These are phyloP conservation scores for Tauraco erythrolophus DNA, from an alignment of 2,113 vertebrate species.

Conservation along the genomic window DNA sequence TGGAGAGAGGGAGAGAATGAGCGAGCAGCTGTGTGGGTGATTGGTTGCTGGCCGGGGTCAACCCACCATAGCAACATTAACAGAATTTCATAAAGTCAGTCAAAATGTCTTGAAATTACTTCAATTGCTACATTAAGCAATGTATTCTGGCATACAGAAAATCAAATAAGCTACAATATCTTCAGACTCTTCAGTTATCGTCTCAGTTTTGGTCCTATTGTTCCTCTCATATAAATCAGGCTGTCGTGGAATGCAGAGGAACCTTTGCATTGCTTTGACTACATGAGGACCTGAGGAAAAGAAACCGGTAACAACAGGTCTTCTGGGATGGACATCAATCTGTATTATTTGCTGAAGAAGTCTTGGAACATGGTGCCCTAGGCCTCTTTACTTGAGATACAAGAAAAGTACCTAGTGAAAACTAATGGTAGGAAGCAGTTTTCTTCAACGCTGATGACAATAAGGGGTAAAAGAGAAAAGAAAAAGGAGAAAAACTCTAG, in stretches of 20 bases:
- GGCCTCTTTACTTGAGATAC: neutral
- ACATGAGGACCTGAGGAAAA: neutral
- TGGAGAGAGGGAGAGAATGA: neutral
- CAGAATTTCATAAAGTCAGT: neutral
- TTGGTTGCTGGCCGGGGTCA: neutral
- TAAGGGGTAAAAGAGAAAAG: neutral
- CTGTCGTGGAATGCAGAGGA: neutral
- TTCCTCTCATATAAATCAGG: neutral
- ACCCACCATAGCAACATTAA: neutral
- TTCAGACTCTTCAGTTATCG: neutral
- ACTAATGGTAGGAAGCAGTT: neutral
- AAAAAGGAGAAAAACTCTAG: constrained; percentile 7
- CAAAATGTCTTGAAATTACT: neutral
- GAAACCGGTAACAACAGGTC: neutral
- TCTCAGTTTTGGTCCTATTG: neutral
- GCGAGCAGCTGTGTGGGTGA: neutral
- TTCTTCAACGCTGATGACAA: neutral
- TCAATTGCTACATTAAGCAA: neutral
- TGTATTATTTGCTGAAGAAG: neutral
- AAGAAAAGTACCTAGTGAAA: neutral
- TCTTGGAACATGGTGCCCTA: neutral
- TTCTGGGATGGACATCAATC: neutral
- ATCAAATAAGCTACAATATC: neutral
- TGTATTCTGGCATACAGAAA: neutral
- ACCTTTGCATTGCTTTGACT: neutral